Evolutionary conservation across 2,888 invertebrate genomes (phyloP), one percentile per base, ranked within the genome.

Genomic region (Meghimatium bilineatum): DNA sequence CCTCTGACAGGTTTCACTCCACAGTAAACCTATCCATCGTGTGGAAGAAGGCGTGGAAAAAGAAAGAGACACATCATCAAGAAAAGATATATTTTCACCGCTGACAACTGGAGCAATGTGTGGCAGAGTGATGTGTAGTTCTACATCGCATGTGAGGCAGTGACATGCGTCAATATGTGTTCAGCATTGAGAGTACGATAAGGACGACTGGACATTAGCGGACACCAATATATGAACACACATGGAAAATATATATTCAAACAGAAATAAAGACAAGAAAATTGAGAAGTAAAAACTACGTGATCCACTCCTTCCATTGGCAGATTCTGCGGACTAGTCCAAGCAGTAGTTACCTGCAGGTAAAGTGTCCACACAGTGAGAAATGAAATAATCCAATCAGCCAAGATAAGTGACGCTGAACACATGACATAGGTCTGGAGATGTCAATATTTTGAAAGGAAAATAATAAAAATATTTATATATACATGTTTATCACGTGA

Each of bases 1-100:
- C 56, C 20, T 12, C 56, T 56, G 2, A 17, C 69, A 84, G 98
- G 85, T 98, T 98, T 94, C 98, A 98, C 93, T 97, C 97, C 67
- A 89, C 98, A 0, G 98, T 98, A 0, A 98, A 98, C 92, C 95
- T 98, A 83, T 98, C 98, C 93, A 98, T 98, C 94, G 97, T 98
- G 90, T 98, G 98, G 98, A 98, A 98, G 94, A 95, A 97, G 89
- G 97, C 98, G 10, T 98, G 98, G 94, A 98, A 98, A 26, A 74
- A 52, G 32, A 74, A 74, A 32, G 74, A 74, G 17, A 32, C 52
- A 23, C 49, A 49, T 17, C 52, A 74, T 32, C 29, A 52, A 66
- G 29, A 5, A 12, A 44, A 44, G 44, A 44, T 12, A 5, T 44
- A 44, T 12, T 5, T 5, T 44, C n/a, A 60, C 44, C 44, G 44